A percentile compares a stretch with the other conserved stretches of the same genome.
Evolutionary conservation across 2,888 invertebrate species (phyloP).

Genomic region (Plagodis dolabraria): DNA sequence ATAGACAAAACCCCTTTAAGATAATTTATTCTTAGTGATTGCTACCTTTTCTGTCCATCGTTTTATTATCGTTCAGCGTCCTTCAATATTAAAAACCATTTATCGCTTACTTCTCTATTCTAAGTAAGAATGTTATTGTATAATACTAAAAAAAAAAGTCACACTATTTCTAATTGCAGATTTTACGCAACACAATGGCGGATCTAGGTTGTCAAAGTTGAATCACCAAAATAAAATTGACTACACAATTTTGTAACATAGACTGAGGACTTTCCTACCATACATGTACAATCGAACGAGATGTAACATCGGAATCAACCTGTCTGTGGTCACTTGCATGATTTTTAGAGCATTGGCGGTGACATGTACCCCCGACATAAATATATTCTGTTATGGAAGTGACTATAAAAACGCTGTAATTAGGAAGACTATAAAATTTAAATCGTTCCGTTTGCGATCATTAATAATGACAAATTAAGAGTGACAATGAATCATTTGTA

Average conservation of each 20-base stretch:
- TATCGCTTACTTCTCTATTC: no score
- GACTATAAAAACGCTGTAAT: conserved; percentile 17
- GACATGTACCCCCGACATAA: conserved; percentile 52
- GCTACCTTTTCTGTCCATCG: no score
- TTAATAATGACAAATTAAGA: conserved; percentile 16
- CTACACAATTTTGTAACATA: conserved; percentile 18
- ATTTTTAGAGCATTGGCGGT: conserved; percentile 59
- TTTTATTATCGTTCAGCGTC: no score
- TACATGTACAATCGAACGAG: conserved; percentile 16
- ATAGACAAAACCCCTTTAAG: no score
- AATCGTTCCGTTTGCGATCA: conserved; percentile 1
- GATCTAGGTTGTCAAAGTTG: conserved; percentile 15
- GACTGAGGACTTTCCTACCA: conserved; percentile 13
- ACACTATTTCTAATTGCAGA: neutral
- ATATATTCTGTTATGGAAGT: conserved; percentile 36
- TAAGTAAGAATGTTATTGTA: no score
- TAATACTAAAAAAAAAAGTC: neutral
- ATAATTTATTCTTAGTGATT: no score
- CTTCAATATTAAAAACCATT: no score
- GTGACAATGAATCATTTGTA: conserved; percentile 1
- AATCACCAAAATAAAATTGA: conserved; percentile 12
- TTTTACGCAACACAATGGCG: conserved; percentile 1
- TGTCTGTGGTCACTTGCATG: conserved; percentile 67
- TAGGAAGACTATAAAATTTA: conserved; percentile 13
- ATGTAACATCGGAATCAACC: conserved; percentile 16